Percentiles rank a stretch among this genome's conserved stretches.
These are phyloP conservation scores for Trichogramma evanescens DNA, from an alignment of 2,888 invertebrate species.

Conservation along the genomic window DNA sequence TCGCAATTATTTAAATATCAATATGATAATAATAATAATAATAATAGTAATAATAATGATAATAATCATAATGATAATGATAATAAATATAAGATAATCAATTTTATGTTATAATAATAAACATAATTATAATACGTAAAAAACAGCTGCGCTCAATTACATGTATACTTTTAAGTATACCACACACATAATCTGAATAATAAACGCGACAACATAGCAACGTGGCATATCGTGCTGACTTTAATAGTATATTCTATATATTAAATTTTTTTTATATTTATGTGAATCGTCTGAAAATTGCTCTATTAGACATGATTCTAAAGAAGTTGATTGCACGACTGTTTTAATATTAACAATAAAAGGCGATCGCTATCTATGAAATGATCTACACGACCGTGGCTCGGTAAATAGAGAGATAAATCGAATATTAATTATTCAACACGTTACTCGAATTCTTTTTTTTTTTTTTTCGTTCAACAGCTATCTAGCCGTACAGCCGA, in stretches of 20 bases:
- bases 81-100: not conserved
- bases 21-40: too few relatives aligned
- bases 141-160: too few relatives aligned
- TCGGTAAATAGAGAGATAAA: conserved; percentile 18
- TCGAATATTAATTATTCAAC: not conserved
- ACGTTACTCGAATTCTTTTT: too few relatives aligned
- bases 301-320: not conserved
- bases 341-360: conserved; percentile 7
- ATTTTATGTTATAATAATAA: conserved; percentile 2
- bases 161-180: too few relatives aligned
- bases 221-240: conserved; percentile 10
- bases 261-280: conserved; percentile 16
- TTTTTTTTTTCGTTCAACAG: too few relatives aligned
- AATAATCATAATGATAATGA: not conserved
- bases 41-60: not conserved
- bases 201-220: conserved; percentile 8
- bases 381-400: conserved; percentile 4
- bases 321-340: conserved; percentile 20
- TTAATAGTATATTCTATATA: conserved; percentile 6
- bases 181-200: too few relatives aligned
- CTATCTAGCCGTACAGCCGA: too few relatives aligned
- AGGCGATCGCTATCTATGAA: conserved; percentile 3
- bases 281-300: not conserved
- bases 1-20: too few relatives aligned
- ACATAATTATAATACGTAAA: not conserved